These are phyloP conservation scores for Amblyopsis rosae DNA, from an alignment of 2,113 vertebrate species.

Conservation along the genomic window DNA sequence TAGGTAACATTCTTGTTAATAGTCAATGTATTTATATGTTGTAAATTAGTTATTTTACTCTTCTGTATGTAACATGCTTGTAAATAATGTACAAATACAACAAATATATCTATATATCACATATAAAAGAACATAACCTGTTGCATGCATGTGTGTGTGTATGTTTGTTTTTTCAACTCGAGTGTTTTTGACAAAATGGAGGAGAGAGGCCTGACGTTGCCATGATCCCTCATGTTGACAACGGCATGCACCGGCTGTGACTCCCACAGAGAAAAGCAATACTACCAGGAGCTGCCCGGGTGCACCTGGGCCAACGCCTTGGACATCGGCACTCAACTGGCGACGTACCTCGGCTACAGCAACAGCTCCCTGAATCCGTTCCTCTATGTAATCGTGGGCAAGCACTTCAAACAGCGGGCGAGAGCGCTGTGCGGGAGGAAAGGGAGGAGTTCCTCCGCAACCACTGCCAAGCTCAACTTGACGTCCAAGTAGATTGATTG, in stretches of 20 bases:
- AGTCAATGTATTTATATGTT: no score
- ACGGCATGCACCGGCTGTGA: conserved; percentile 27
- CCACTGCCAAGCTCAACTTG: conserved; percentile 34
- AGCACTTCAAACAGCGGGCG: conserved; percentile 84
- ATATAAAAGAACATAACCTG: no score
- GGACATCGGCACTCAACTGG: conserved; percentile 75
- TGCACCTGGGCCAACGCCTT: conserved; percentile 49
- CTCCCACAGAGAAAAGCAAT: conserved; percentile 25
- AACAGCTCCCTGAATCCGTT: conserved; percentile 90
- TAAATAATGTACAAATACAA: no score
- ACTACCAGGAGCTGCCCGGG: conserved; percentile 51
- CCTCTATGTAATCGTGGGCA: conserved; percentile 87
- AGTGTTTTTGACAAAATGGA: not conserved
- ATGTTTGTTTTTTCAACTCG: not conserved
- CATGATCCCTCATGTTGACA: conserved; percentile 9
- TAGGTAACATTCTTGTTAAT: no score
- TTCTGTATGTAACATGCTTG: no score
- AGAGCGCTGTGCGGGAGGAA: conserved; percentile 36
- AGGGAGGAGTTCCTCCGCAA: conserved; percentile 17
- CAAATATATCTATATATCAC: no score
- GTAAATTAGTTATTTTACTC: no score
- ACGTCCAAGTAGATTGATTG: conserved; percentile 46
- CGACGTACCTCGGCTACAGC: conserved; percentile 77
- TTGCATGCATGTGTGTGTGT: no score
- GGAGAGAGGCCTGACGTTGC: conserved; percentile 29